Evolutionary conservation across 1,140 invertebrate genomes (phyloP).

Genomic region (Chrysomallon squamiferum): DNA sequence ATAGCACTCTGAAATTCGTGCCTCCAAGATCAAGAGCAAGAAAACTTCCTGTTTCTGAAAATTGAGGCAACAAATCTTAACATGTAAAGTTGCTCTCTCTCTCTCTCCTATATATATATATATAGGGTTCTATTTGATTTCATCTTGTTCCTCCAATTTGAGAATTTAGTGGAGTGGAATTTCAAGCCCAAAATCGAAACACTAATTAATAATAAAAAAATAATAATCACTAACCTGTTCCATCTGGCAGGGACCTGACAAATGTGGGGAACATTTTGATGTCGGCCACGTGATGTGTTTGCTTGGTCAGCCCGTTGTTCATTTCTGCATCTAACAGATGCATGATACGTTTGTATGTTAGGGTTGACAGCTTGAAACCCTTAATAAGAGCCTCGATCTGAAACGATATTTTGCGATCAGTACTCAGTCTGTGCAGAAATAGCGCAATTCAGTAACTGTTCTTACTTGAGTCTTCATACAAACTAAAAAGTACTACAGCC

Average conservation of each 20-base stretch:
- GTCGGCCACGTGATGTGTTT: constrained; percentile 78
- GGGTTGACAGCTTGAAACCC: constrained; percentile 81
- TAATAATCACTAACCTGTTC: constrained; percentile 87
- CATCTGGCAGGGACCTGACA: constrained; percentile 94
- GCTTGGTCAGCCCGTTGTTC: constrained; percentile 81
- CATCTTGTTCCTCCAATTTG: too few relatives aligned
- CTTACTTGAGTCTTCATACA: too few relatives aligned
- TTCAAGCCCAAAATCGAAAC: too few relatives aligned
- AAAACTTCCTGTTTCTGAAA: constrained; percentile 92
- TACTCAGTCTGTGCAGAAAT: too few relatives aligned
- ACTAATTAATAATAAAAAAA: too few relatives aligned
- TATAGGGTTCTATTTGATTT: too few relatives aligned
- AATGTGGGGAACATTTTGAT: constrained; percentile 96
- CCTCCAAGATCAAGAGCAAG: constrained; percentile 97
- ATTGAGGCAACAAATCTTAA: constrained; percentile 5
- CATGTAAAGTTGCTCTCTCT: too few relatives aligned
- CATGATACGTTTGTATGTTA: constrained; percentile 81
- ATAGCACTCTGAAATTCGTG: constrained; percentile 96
- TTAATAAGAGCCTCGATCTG: constrained; percentile 89
- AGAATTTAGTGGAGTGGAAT: too few relatives aligned
- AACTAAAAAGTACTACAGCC: too few relatives aligned
- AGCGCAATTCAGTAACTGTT: too few relatives aligned
- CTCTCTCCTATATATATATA: too few relatives aligned
- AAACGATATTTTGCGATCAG: too few relatives aligned
- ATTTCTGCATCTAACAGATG: constrained; percentile 79